Conservation (phyloP, 1,140 invertebrate genomes). For the Hylyphantes graminicola region DNA sequence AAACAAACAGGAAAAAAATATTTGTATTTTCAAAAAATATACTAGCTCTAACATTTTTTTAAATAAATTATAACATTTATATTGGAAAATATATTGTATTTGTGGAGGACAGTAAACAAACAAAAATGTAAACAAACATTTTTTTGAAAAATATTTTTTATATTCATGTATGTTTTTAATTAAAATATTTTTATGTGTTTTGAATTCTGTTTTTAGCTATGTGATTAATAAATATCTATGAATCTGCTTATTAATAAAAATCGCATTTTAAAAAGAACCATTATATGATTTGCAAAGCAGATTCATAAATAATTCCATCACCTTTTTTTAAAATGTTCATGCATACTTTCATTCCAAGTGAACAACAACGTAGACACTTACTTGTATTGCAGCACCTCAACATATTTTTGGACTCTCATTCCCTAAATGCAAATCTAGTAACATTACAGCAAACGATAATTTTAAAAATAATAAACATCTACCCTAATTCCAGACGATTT, state of each 20-base stretch:
- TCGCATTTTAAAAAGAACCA: slow-evolving; percentile 6
- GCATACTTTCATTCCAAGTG: slow-evolving; percentile 41
- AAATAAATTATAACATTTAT: background rate
- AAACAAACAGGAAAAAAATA: no score
- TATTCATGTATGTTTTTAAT: background rate
- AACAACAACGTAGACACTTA: slow-evolving; percentile 57
- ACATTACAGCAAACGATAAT: slow-evolving; percentile 40
- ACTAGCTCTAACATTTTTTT: background rate
- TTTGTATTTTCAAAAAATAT: no score
- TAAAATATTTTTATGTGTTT: background rate
- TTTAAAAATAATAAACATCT: slow-evolving; percentile 15
- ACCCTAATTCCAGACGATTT: background rate
- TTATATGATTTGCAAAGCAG: slow-evolving; percentile 26
- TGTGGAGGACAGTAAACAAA: background rate
- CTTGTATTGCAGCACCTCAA: slow-evolving; percentile 55
- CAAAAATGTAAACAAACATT: background rate
- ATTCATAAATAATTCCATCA: slow-evolving; percentile 31
- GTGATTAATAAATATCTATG: background rate
- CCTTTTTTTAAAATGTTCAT: slow-evolving; percentile 2
- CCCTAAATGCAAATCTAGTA: slow-evolving; percentile 35
- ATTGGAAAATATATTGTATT: background rate
- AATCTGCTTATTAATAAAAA: slow-evolving; percentile 32
- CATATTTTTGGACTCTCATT: slow-evolving; percentile 59
- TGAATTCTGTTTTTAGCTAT: background rate
- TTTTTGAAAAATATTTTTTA: background rate